Conservation (phyloP, 35 echinoderm and acorn worm species). For the Patiria miniata region DNA sequence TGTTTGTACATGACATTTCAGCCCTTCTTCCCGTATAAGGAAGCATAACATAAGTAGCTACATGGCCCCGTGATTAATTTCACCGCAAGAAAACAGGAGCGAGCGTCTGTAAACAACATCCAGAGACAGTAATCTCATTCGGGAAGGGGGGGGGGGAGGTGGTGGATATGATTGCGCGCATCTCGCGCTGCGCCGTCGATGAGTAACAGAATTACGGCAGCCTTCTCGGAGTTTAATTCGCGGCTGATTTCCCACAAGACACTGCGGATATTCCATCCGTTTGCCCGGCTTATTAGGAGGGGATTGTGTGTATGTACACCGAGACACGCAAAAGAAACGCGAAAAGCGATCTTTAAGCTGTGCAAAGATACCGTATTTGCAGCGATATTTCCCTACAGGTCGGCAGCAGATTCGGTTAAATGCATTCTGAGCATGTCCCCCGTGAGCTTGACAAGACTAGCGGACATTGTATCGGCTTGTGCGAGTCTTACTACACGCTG, state of each 20-base stretch:
- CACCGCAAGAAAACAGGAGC: conserved; percentile 6
- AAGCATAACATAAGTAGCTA: conserved; percentile 16
- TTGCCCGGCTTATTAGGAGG: conserved; percentile 17
- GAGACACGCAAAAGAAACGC: background rate
- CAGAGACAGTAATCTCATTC: conserved; percentile 7
- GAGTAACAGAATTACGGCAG: conserved; percentile 26
- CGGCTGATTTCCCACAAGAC: conserved; percentile 12
- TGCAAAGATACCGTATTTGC: background rate
- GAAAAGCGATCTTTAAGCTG: background rate
- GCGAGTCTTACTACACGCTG: too few relatives aligned
- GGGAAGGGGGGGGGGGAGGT: background rate
- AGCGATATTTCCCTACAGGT: background rate
- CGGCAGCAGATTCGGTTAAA: background rate
- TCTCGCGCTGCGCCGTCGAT: background rate
- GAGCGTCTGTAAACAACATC: conserved; percentile 24
- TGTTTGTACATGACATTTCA: background rate
- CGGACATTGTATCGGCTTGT: conserved; percentile 13
- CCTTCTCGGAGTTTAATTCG: background rate
- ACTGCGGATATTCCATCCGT: conserved; percentile 3
- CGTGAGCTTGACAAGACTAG: background rate
- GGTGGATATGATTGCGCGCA: background rate
- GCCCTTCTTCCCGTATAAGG: background rate
- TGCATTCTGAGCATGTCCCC: background rate
- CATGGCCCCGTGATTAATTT: conserved; percentile 11
- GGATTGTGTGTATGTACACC: background rate